Evolutionary conservation across 2,113 vertebrate species (phyloP).

Genomic region (Bos javanicus): DNA sequence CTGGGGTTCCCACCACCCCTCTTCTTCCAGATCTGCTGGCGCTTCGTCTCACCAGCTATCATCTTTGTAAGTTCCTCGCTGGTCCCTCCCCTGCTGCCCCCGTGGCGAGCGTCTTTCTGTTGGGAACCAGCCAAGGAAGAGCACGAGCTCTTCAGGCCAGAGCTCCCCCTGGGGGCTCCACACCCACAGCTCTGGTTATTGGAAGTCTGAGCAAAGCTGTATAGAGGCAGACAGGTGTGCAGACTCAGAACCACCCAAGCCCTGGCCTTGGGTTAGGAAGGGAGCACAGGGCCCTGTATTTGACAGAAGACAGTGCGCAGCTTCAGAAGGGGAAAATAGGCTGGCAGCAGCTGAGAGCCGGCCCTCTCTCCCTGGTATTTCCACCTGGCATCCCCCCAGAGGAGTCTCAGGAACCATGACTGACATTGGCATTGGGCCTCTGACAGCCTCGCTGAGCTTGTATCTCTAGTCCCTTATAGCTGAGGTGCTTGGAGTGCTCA

Average conservation of each 20-base stretch:
- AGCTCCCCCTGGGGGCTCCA: not conserved
- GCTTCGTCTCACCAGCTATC: conserved; percentile 95
- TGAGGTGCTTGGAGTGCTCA: not conserved
- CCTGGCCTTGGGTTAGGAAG: not conserved
- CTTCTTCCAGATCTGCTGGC: conserved; percentile 99
- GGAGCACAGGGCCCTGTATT: not conserved
- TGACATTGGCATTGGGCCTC: not conserved
- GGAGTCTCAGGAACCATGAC: not conserved
- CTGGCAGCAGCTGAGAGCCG: not conserved
- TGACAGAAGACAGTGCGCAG: not conserved
- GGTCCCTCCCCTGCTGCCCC: not conserved
- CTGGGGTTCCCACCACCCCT: conserved; percentile 95
- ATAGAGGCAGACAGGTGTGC: not conserved
- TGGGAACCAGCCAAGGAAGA: not conserved
- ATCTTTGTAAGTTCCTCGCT: conserved; percentile 89
- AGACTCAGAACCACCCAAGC: not conserved
- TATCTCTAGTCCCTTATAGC: not conserved
- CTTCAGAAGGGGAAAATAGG: not conserved
- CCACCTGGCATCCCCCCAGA: not conserved
- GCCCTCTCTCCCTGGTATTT: not conserved
- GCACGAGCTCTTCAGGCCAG: not conserved
- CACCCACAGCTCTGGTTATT: not conserved
- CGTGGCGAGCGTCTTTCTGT: not conserved
- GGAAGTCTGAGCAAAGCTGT: not conserved
- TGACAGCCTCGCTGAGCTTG: not conserved